Evolutionary conservation across 2,888 invertebrate genomes (phyloP).

Genomic region (Phymatocera aterrima): DNA sequence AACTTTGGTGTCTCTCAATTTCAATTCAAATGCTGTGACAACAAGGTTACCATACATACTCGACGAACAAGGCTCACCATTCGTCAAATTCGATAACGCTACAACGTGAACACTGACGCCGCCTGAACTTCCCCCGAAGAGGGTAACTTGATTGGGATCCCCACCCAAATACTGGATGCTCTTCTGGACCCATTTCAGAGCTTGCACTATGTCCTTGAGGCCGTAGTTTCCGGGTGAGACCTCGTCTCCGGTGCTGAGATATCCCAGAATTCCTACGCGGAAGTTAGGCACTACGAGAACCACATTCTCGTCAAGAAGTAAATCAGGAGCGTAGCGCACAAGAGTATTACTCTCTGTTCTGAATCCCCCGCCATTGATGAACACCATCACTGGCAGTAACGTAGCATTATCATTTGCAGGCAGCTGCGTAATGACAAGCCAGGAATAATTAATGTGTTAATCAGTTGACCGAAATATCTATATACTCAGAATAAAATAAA

Average conservation of each 20-base stretch:
- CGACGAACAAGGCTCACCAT: neutral
- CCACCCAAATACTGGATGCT: conserved; percentile 18
- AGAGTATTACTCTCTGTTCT: neutral
- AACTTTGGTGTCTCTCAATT: too few relatives aligned
- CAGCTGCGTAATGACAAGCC: neutral
- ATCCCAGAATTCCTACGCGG: neutral
- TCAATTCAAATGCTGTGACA: neutral
- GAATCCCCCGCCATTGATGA: neutral
- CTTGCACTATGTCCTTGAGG: neutral
- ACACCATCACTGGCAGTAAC: conserved; percentile 12
- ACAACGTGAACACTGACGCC: neutral
- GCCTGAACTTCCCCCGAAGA: conserved; percentile 9
- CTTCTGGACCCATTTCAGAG: neutral
- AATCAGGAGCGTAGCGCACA: neutral
- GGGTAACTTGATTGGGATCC: conserved; percentile 6
- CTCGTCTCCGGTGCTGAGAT: conserved; percentile 13
- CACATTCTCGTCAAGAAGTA: conserved; percentile 20
- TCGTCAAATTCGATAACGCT: neutral
- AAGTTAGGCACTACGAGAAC: neutral
- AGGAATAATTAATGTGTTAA: neutral
- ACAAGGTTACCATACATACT: neutral
- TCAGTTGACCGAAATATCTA: neutral
- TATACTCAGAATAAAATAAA: neutral
- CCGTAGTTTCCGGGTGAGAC: conserved; percentile 17
- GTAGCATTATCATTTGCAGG: conserved; percentile 3